A percentile compares a stretch with the other conserved stretches of the same genome.
Evolutionary conservation across 2,888 invertebrate genomes (phyloP).

Genomic region (Sarcophaga variegata): DNA sequence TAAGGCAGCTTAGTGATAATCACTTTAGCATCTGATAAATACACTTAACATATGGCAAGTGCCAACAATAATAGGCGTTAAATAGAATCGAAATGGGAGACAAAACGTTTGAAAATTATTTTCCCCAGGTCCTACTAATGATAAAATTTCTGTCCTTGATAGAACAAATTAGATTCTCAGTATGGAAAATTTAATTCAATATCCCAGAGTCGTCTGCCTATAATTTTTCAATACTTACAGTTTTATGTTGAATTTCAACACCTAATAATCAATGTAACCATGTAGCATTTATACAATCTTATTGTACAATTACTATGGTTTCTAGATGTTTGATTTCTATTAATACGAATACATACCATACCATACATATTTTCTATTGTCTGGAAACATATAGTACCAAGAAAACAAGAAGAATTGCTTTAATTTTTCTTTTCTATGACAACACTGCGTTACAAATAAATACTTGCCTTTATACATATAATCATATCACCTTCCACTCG

Average conservation of each 20-base stretch:
- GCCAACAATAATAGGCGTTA: background rate
- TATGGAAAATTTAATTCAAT: too few relatives aligned
- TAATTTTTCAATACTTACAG: background rate
- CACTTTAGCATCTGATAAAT: conserved; percentile 64
- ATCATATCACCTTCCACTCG: conserved; percentile 82
- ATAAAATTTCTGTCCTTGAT: too few relatives aligned
- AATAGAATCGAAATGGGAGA: background rate
- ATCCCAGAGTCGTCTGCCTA: background rate
- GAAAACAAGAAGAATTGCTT: background rate
- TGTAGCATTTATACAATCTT: background rate
- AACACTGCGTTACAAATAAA: background rate
- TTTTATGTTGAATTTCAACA: background rate
- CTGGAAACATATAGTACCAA: background rate
- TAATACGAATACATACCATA: conserved; percentile 27
- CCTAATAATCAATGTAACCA: conserved; percentile 7
- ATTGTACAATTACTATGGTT: conserved; percentile 25
- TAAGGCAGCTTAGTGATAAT: conserved; percentile 66
- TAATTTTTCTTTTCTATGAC: background rate
- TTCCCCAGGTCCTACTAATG: background rate
- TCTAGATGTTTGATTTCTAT: conserved; percentile 59
- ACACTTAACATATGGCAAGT: conserved; percentile 35
- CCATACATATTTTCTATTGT: conserved; percentile 1
- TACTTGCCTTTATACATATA: conserved; percentile 72
- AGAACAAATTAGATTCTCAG: too few relatives aligned
- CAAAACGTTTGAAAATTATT: background rate